Evolutionary conservation across 2,113 vertebrate species (phyloP).

Genomic region (Neolamprologus ventralis): DNA sequence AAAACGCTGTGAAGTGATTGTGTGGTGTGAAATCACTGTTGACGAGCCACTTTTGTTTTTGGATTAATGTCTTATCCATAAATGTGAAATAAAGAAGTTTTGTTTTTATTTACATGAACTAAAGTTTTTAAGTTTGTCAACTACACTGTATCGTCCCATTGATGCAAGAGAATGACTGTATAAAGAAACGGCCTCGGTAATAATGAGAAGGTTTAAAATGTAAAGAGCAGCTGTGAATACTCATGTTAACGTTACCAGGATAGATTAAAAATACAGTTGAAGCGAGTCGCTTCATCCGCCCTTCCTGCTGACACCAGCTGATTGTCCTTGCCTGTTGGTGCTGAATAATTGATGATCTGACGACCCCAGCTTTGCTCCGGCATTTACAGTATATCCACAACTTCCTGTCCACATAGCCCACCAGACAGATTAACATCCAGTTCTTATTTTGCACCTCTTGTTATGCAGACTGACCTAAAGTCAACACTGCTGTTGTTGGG

Average conservation of each 20-base stretch:
- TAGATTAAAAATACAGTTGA: background rate
- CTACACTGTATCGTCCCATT: background rate
- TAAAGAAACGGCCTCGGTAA: background rate
- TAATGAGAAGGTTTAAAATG: background rate
- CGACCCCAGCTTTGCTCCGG: background rate
- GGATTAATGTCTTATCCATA: background rate
- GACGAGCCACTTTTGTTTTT: background rate
- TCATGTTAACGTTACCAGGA: background rate
- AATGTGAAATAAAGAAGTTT: slow-evolving; percentile 52
- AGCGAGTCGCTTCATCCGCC: background rate
- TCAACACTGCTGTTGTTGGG: background rate
- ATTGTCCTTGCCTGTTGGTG: slow-evolving; percentile 39
- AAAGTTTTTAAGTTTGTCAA: background rate
- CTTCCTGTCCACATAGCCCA: slow-evolving; percentile 22
- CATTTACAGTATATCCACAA: slow-evolving; percentile 14
- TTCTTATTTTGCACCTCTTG: slow-evolving; percentile 1
- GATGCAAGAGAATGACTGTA: background rate
- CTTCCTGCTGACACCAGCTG: slow-evolving; percentile 11
- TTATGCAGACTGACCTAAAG: background rate
- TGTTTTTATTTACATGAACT: background rate
- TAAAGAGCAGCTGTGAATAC: background rate
- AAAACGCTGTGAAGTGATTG: slow-evolving; percentile 31
- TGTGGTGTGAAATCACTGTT: slow-evolving; percentile 3
- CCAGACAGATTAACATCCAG: background rate
- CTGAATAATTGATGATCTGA: slow-evolving; percentile 63